Conservation (phyloP, 2,888 invertebrate species). For the Julus scanicus region DNA sequence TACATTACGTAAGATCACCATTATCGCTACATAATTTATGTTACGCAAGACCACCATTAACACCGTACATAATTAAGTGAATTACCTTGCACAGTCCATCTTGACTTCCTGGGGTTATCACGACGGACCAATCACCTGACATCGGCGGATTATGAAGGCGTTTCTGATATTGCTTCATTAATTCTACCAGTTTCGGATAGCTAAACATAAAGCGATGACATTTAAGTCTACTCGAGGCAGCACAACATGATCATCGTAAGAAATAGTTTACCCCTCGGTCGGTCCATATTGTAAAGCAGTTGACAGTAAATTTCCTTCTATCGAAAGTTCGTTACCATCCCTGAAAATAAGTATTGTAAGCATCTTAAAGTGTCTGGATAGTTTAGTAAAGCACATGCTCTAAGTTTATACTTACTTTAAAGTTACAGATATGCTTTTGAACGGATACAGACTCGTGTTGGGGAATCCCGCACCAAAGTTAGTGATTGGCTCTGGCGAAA, state of each 20-base stretch:
- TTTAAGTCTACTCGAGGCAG: too few relatives aligned
- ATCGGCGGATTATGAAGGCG: slow-evolving; percentile 76
- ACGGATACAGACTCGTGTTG: slow-evolving; percentile 78
- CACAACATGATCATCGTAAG: too few relatives aligned
- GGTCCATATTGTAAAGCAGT: slow-evolving; percentile 81
- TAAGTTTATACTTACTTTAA: slow-evolving; percentile 58
- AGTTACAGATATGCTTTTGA: slow-evolving; percentile 73
- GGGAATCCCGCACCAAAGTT: slow-evolving; percentile 77
- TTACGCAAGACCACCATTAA: too few relatives aligned
- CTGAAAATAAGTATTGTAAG: too few relatives aligned
- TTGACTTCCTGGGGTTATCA: slow-evolving; percentile 80
- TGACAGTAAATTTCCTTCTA: slow-evolving; percentile 73
- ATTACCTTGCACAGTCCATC: slow-evolving; percentile 77
- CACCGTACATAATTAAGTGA: too few relatives aligned
- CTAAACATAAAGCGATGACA: slow-evolving; percentile 66
- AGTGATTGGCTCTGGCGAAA: slow-evolving; percentile 60
- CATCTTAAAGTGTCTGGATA: too few relatives aligned
- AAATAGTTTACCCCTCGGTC: slow-evolving; percentile 78
- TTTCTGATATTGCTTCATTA: slow-evolving; percentile 74
- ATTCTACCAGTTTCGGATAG: slow-evolving; percentile 71
- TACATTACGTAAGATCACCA: slow-evolving; percentile 57
- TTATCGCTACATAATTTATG: too few relatives aligned
- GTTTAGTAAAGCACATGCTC: too few relatives aligned
- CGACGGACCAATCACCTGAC: slow-evolving; percentile 69
- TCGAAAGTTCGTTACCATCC: slow-evolving; percentile 70